phyloP scores from a whole-genome alignment of 2,113 vertebrate genomes.

The Myanophis thanlyinensis region DNA sequence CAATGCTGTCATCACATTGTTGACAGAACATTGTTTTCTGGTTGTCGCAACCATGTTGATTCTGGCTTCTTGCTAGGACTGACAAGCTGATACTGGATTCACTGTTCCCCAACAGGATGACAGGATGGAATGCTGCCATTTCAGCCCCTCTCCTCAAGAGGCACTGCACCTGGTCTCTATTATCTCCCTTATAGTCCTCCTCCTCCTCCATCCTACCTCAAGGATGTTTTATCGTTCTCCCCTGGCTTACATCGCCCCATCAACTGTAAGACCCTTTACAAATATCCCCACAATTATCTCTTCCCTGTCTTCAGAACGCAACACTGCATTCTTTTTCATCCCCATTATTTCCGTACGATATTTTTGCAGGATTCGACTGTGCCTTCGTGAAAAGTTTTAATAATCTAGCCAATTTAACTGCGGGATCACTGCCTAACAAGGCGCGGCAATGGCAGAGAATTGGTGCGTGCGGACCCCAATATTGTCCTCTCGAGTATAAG shows the following conservation, averaged over 20 bases:
- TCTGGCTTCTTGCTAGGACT: background rate
- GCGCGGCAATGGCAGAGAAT: no score
- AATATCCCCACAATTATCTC: background rate
- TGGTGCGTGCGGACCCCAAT: background rate
- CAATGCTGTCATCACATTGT: background rate
- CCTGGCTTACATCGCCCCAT: background rate
- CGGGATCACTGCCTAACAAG: background rate
- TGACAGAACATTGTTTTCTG: background rate
- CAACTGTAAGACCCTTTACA: background rate
- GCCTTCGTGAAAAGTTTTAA: background rate
- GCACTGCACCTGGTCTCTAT: constrained; percentile 15
- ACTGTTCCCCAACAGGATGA: background rate
- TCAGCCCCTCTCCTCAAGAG: constrained; percentile 1
- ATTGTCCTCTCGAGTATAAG: background rate
- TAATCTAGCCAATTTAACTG: background rate
- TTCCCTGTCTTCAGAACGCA: background rate
- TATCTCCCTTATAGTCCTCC: background rate
- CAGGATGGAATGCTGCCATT: background rate
- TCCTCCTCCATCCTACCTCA: background rate
- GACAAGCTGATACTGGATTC: background rate
- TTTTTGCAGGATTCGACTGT: background rate
- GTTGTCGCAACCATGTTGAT: background rate
- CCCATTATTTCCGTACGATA: background rate
- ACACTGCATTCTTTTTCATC: background rate
- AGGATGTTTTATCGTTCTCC: background rate